Conservation (phyloP, 2,888 invertebrate species). For the Drosophila planitibia region DNA sequence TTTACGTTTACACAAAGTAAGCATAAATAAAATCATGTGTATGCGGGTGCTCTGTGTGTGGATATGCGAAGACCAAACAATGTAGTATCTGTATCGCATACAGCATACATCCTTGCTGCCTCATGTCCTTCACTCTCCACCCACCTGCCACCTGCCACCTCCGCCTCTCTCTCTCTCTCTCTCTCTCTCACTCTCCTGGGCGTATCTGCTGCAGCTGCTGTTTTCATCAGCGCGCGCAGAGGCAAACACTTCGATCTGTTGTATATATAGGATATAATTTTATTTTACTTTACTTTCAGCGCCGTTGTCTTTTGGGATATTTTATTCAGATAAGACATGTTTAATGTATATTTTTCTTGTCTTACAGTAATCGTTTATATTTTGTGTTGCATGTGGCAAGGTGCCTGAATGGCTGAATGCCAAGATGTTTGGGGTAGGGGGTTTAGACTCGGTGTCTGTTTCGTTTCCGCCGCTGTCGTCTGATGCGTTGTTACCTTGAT, state of each 20-base stretch:
- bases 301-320: constrained; percentile 81
- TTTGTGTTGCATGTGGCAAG: constrained; percentile 63
- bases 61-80: constrained; percentile 60
- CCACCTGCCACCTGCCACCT: neutral
- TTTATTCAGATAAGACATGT: constrained; percentile 82
- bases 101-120: constrained; percentile 20
- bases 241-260: constrained; percentile 63
- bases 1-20: constrained; percentile 77
- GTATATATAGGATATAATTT: constrained; percentile 68
- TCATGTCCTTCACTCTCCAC: neutral
- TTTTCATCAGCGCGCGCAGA: constrained; percentile 36
- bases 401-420: constrained; percentile 11
- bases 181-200: neutral
- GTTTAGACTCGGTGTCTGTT: constrained; percentile 62
- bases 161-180: neutral
- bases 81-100: constrained; percentile 61
- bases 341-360: constrained; percentile 82
- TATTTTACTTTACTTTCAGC: constrained; percentile 78
- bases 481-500: constrained; percentile 73
- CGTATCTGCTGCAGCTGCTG: constrained; percentile 44
- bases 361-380: constrained; percentile 82
- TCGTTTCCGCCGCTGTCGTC: constrained; percentile 68
- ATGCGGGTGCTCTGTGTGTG: constrained; percentile 11
- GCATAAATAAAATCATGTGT: constrained; percentile 75
- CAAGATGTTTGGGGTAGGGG: neutral